Conservation (phyloP, 2,888 invertebrate species). For the Ommatoiulus sabulosus region DNA sequence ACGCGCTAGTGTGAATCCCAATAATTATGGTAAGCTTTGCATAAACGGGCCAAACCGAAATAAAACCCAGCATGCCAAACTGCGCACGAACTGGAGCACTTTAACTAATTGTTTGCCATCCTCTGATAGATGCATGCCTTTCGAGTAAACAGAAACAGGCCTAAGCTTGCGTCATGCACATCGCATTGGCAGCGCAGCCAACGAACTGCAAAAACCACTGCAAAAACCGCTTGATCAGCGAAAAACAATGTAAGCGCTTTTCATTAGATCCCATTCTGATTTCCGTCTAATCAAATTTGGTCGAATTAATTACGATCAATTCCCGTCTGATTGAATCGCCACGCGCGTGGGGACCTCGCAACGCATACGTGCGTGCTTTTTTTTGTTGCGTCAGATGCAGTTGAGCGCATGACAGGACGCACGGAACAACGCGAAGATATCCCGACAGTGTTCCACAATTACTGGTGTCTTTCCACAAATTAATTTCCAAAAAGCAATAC, state of each 20-base stretch:
- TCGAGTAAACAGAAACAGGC: background rate
- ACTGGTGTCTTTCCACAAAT: background rate
- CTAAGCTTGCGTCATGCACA: background rate
- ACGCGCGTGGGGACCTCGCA: background rate
- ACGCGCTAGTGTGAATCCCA: conserved; percentile 14
- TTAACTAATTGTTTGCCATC: conserved; percentile 7
- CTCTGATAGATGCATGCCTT: background rate
- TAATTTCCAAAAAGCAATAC: conserved; percentile 1
- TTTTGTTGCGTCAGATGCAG: background rate
- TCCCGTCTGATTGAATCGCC: background rate
- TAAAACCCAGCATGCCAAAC: background rate
- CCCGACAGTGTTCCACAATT: background rate
- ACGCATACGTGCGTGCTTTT: background rate
- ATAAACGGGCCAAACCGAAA: background rate
- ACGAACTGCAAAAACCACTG: background rate
- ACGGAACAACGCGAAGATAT: no score
- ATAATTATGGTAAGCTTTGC: background rate
- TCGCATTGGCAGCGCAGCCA: background rate
- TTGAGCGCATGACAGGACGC: background rate
- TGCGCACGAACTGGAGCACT: background rate
- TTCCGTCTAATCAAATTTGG: background rate
- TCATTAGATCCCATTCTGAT: background rate
- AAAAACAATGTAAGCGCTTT: background rate
- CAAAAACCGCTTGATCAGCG: background rate
- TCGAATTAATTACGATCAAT: background rate